A percentile compares a stretch with the other conserved stretches of the same genome.
phyloP scores from a whole-genome alignment of 2,797 vertebrate species.

The Garrulus glandarius region DNA sequence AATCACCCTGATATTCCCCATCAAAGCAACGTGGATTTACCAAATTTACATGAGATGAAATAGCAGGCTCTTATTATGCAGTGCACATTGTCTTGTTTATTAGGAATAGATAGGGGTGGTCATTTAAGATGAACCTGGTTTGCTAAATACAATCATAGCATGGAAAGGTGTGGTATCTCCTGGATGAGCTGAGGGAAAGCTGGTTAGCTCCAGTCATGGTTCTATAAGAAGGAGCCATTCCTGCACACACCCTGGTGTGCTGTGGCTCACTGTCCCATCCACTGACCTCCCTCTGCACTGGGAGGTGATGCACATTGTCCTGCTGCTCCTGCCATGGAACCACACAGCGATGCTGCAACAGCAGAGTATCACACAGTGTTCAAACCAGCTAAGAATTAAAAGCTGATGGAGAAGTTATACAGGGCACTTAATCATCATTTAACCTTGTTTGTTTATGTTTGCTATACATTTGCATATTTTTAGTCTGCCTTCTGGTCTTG shows the following conservation, averaged over 20 bases:
- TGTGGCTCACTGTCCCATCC: neutral
- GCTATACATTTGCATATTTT: neutral
- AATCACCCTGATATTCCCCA: neutral
- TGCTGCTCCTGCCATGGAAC: neutral
- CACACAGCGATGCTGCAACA: neutral
- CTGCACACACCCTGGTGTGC: neutral
- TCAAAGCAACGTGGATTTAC: neutral
- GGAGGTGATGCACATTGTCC: neutral
- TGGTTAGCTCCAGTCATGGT: fast-evolving
- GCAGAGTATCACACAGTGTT: neutral
- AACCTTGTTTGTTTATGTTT: neutral
- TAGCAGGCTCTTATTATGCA: neutral
- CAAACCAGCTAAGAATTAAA: neutral
- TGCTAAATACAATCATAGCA: neutral
- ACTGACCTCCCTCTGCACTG: neutral
- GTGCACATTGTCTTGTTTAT: neutral
- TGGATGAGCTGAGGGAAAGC: neutral
- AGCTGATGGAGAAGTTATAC: neutral
- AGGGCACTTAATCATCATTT: neutral
- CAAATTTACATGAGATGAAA: neutral
- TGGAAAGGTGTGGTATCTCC: neutral
- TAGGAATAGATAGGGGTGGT: neutral
- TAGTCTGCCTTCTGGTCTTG: neutral
- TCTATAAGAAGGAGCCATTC: neutral
- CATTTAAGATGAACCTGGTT: neutral